phyloP scores from a whole-genome alignment of 2,888 invertebrate species.

The Torymus tubicola region DNA sequence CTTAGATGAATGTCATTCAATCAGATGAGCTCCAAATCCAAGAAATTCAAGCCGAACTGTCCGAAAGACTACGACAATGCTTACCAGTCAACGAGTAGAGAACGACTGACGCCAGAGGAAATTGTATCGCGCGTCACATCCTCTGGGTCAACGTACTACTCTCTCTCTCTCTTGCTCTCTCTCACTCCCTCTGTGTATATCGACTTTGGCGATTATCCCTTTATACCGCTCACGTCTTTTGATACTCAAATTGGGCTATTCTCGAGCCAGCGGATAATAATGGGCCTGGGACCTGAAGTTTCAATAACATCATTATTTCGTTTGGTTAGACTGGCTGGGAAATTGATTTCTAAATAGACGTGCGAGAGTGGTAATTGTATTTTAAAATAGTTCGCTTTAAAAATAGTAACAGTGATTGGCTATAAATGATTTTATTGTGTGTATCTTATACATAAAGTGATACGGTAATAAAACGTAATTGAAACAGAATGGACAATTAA shows the following conservation, averaged over 20 bases:
- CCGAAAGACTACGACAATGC: conserved; percentile 1
- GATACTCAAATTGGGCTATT: conserved; percentile 37
- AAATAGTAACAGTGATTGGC: no score
- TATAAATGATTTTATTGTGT: no score
- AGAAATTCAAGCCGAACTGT: not conserved
- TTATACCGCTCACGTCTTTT: conserved; percentile 39
- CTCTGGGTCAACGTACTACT: conserved; percentile 35
- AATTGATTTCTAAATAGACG: no score
- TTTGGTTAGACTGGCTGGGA: not conserved
- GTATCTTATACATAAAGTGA: no score
- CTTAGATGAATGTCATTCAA: conserved; percentile 5
- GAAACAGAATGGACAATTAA: no score
- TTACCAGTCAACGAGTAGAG: conserved; percentile 1
- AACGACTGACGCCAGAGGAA: conserved; percentile 50
- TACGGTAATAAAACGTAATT: no score
- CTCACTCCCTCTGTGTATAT: not conserved
- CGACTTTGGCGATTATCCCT: conserved; percentile 37
- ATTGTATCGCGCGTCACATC: conserved; percentile 41
- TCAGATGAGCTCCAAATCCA: not conserved
- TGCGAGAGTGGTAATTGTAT: no score
- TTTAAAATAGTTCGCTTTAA: no score
- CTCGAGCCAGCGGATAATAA: conserved; percentile 4
- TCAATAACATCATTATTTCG: conserved; percentile 3
- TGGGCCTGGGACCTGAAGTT: not conserved
- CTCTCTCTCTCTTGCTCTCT: not conserved